These are phyloP conservation scores for Cinclus cinclus DNA, from an alignment of 2,113 vertebrate species.

Conservation along the genomic window DNA sequence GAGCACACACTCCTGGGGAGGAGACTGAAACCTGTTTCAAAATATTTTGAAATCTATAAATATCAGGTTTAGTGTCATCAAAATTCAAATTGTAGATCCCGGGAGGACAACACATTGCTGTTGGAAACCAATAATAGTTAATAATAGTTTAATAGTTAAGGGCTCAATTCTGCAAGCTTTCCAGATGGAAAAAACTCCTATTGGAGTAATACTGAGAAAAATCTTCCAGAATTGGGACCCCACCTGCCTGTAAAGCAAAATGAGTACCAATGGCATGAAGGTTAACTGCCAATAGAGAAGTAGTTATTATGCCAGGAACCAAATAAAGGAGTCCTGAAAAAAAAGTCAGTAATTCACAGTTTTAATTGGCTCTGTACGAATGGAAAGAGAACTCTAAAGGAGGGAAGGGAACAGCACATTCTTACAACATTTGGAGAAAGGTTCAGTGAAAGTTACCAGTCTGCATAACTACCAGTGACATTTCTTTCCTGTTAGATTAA, in stretches of 20 bases:
- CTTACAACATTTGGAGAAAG: background rate
- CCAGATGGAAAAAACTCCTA: background rate
- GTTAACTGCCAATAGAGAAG: background rate
- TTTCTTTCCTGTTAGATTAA: background rate
- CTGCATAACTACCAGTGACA: background rate
- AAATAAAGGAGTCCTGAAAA: background rate
- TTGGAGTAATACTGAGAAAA: background rate
- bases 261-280: rapidly evolving
- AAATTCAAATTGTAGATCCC: background rate
- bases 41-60: background rate
- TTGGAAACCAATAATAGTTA: background rate
- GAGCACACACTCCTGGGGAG: background rate
- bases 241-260: background rate
- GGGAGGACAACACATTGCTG: rapidly evolving
- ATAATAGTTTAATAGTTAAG: background rate
- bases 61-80: background rate
- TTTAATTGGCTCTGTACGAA: background rate
- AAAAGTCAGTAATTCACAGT: background rate
- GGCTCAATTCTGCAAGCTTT: background rate
- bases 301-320: background rate
- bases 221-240: background rate
- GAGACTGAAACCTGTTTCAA: background rate
- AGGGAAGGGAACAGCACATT: background rate
- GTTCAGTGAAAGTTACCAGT: background rate
- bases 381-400: background rate